phyloP scores from a whole-genome alignment of 2,113 vertebrate genomes.

The Globicephala melas region DNA sequence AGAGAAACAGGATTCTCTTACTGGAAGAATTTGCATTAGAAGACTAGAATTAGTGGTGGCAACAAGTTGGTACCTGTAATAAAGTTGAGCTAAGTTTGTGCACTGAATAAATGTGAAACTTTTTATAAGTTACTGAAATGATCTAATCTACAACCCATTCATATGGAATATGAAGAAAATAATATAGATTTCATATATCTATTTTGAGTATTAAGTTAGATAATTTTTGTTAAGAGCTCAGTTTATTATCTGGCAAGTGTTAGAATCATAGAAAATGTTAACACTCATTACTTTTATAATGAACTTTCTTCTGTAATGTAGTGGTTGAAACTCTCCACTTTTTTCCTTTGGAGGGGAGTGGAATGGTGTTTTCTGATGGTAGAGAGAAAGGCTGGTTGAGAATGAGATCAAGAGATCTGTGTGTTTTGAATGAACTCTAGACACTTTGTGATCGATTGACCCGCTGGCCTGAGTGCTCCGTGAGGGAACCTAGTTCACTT shows the following conservation, averaged over 20 bases:
- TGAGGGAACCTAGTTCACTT: not conserved
- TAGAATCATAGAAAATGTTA: not conserved
- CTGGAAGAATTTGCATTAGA: not conserved
- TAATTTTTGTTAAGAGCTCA: not conserved
- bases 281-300: not conserved
- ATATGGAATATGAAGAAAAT: not conserved
- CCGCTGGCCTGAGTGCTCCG: not conserved
- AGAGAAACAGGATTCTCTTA: not conserved
- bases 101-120: not conserved
- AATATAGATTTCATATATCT: not conserved
- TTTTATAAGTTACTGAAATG: not conserved
- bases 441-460: not conserved
- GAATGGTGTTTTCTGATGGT: not conserved
- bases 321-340: not conserved
- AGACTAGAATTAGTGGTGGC: not conserved
- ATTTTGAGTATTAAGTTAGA: not conserved
- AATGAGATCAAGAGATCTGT: not conserved
- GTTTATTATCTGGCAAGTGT: not conserved
- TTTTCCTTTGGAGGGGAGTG: not conserved
- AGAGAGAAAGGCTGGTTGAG: not conserved
- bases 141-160: not conserved
- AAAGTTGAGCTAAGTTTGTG: not conserved
- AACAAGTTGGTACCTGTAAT: not conserved
- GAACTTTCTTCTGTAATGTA: not conserved
- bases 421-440: not conserved